Evolutionary conservation across 2,797 vertebrate genomes (phyloP), one percentile per base, ranked within the genome.

Genomic region (Phataginus tricuspis): DNA sequence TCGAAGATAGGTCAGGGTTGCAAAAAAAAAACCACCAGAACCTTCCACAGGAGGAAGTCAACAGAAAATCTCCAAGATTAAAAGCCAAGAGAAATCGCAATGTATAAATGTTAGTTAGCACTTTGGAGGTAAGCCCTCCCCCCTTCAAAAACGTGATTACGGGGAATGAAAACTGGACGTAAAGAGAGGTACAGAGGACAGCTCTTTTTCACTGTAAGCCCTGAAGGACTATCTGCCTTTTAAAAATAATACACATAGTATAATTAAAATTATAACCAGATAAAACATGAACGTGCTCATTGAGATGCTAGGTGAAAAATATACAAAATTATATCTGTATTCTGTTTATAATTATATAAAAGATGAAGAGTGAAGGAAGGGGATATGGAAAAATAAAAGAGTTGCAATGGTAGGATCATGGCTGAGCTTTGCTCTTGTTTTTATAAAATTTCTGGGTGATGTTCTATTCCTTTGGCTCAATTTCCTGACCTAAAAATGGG

Each of bases 331-430:
- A 13, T 12, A 31, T 88, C 71, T 82, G 51, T 15, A 29, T 66
- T 86, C 89, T 85, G 72, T 88, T 92, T 74, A 75, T 37, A 86
- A 90, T 68, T 74, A 90, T 59, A 61, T 39, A 66, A 85, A 51
- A 92, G 71, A 88, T 63, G 71, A 49, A 83, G 5, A 37, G 63
- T n/a, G 12, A 61, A 71, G 69, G 14, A 51, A 78, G 55, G 15
- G 19, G 63, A 71, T 6, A 7, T 21, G 39, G 57, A 42, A 87
- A 82, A 78, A 72, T 10, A 84, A 53, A 84, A 84, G 42, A 31
- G 55, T 29, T 31, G 23, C 53, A 61, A 37, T 23, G 49, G 49
- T 37, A 86, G 27, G 19, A 64, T 74, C n/a, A 49, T n/a, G 78
- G 64, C 66, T 66, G 64, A 66, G 64, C 11, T 53, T 66, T 55